Conservation (phyloP, 2,888 invertebrate genomes). For the Antheraea yamamai region DNA sequence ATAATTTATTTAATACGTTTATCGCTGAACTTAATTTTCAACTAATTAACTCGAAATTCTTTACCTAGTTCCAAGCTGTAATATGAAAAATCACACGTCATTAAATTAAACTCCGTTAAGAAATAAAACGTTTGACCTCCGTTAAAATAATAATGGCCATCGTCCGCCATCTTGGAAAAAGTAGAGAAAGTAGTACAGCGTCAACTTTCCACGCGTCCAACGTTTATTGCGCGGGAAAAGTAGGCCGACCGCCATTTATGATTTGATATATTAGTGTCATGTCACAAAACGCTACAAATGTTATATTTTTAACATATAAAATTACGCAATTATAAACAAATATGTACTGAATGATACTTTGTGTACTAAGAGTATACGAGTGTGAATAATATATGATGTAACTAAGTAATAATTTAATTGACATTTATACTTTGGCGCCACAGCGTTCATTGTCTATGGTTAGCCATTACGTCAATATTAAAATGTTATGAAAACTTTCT, state of each 20-base stretch:
- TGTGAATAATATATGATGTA: constrained; percentile 31
- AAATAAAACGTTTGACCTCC: constrained; percentile 67
- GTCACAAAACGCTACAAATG: constrained; percentile 26
- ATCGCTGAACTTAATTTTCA: background rate
- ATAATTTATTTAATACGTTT: background rate
- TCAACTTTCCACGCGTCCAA: constrained; percentile 79
- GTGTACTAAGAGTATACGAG: background rate
- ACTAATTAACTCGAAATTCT: background rate
- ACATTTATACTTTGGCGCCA: constrained; percentile 57
- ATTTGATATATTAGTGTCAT: constrained; percentile 64
- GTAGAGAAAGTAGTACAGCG: constrained; percentile 81
- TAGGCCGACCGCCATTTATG: constrained; percentile 76
- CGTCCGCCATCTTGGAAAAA: constrained; percentile 78
- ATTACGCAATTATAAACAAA: background rate
- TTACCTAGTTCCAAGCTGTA: background rate
- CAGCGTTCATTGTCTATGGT: constrained; percentile 55
- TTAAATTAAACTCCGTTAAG: constrained; percentile 31
- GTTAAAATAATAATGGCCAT: constrained; percentile 59
- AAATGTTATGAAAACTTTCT: constrained; percentile 65
- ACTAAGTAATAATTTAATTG: constrained; percentile 29
- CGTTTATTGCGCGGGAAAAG: constrained; percentile 77
- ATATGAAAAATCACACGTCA: constrained; percentile 8
- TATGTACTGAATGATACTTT: background rate
- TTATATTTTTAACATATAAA: background rate
- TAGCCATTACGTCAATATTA: constrained; percentile 58